phyloP scores from a whole-genome alignment of 2,113 vertebrate species.

The Harpagus bidentatus region DNA sequence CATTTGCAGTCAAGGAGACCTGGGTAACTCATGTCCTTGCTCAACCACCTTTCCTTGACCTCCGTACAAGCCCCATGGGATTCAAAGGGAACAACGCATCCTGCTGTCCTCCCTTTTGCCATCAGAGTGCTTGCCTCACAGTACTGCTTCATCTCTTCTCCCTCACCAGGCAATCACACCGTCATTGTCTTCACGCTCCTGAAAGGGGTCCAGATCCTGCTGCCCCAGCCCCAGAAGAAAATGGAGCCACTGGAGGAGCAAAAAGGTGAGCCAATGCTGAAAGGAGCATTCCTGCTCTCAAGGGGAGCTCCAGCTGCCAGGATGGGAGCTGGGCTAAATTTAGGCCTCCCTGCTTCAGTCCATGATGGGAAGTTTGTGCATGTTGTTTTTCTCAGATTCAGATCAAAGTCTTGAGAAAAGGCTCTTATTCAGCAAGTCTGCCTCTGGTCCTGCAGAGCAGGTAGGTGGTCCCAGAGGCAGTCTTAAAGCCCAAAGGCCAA shows the following conservation, averaged over 20 bases:
- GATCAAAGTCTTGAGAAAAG: not conserved
- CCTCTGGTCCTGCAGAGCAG: not conserved
- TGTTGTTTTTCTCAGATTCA: constrained; percentile 12
- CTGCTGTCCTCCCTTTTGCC: not conserved
- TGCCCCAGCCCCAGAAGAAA: not conserved
- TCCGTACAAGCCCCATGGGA: not conserved
- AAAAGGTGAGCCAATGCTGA: constrained; percentile 16
- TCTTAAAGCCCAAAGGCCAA: not conserved
- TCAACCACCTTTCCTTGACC: not conserved
- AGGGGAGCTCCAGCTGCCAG: fast-evolving
- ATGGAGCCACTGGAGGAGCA: not conserved
- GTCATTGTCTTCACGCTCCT: constrained; percentile 38
- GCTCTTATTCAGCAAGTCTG: not conserved
- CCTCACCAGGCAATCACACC: not conserved
- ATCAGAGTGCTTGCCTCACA: not conserved
- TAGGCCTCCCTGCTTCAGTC: not conserved
- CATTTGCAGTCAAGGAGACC: not conserved
- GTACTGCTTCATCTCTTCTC: not conserved
- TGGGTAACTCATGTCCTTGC: not conserved
- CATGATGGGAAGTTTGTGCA: not conserved
- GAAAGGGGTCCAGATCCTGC: constrained; percentile 49
- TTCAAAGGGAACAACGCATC: not conserved
- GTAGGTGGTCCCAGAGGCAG: not conserved
- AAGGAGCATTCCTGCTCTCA: not conserved
- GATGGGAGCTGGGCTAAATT: not conserved